A percentile compares a stretch with the other conserved stretches of the same genome.
These are phyloP conservation scores for Leucophenga montana DNA, from an alignment of 2,888 invertebrate genomes.

Conservation along the genomic window DNA sequence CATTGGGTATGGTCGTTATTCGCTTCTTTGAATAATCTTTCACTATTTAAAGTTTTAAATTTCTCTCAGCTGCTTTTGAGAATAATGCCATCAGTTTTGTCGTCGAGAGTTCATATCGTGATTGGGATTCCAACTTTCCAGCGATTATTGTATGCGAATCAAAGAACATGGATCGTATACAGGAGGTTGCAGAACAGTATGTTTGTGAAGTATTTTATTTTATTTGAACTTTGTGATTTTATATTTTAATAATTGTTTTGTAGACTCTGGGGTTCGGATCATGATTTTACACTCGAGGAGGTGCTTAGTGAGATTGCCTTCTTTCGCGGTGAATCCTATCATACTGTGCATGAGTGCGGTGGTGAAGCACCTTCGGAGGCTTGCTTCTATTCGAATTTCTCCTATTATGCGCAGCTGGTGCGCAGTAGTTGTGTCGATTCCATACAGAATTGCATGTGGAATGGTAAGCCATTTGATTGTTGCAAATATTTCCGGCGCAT, in stretches of 20 bases:
- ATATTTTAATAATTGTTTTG: background rate
- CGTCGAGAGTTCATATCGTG: constrained; percentile 81
- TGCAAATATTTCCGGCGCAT: constrained; percentile 79
- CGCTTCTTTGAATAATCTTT: background rate
- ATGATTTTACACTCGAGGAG: constrained; percentile 81
- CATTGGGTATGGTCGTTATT: constrained; percentile 69
- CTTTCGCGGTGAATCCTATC: constrained; percentile 80
- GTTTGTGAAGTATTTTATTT: constrained; percentile 46
- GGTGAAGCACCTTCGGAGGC: constrained; percentile 74
- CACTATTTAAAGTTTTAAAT: background rate
- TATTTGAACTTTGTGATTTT: constrained; percentile 9
- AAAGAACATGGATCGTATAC: constrained; percentile 78
- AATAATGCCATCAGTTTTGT: constrained; percentile 84
- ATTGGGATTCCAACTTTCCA: constrained; percentile 84
- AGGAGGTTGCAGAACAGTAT: constrained; percentile 79
- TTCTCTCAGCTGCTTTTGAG: constrained; percentile 74
- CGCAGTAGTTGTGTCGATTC: constrained; percentile 77
- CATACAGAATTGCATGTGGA: constrained; percentile 77
- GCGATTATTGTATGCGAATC: constrained; percentile 82
- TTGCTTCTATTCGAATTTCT: constrained; percentile 78
- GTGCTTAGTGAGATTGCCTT: constrained; percentile 80
- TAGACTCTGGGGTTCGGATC: constrained; percentile 79
- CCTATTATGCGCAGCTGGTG: constrained; percentile 77
- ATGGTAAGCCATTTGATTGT: constrained; percentile 77
- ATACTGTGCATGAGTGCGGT: constrained; percentile 78